Evolutionary conservation across 2,797 vertebrate genomes (phyloP), one percentile per base, ranked within the genome.

Genomic region (Tadarida brasiliensis): DNA sequence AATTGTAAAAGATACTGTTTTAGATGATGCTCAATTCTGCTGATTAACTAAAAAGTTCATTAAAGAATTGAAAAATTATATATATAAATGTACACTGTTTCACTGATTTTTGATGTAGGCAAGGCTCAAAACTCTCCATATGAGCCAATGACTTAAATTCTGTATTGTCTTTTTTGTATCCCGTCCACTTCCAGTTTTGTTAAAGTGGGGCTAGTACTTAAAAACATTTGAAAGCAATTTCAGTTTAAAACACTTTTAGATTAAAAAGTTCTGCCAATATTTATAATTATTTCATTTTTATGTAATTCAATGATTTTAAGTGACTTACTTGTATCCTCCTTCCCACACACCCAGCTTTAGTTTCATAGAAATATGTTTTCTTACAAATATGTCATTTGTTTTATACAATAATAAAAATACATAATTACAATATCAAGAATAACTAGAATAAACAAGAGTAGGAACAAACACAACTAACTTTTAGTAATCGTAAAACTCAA

Each of bases 301-400:
- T 4, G 19, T 70, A 95, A 89, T 24, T 83, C 26, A 87, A 61
- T 7, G 51, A 57, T 85, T 90, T 91, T 49, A 68, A 94, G 51
- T 63, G 30, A 85, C 47, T 85, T 90, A 49, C 15, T 39, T 81
- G 26, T 10, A 92, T 59, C 22, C 14, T 71, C 73, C 87, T 86
- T 76, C 71, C 15, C 86, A 94, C 76, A 80, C 51, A 61, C 76
- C 86, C 71, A 76, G 20, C 20, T 88, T 92, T 63, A 61, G n/a
- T 90, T 93, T 96, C 81, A 94, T 24, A 89, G 24, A 95, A 89
- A 67, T 33, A 47, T 28, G 59, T 95, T 76, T 84, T 63, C 63
- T 78, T 87, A 73, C 4, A 77, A 90, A 16, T 61, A 70, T 39
- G 39, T 93, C 28, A 83, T 1, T 89, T 16, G 24, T 80, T 88